Evolutionary conservation across 2,888 invertebrate species (phyloP), one percentile per base, ranked within the genome.

Genomic region (Ceraclea dissimilis): DNA sequence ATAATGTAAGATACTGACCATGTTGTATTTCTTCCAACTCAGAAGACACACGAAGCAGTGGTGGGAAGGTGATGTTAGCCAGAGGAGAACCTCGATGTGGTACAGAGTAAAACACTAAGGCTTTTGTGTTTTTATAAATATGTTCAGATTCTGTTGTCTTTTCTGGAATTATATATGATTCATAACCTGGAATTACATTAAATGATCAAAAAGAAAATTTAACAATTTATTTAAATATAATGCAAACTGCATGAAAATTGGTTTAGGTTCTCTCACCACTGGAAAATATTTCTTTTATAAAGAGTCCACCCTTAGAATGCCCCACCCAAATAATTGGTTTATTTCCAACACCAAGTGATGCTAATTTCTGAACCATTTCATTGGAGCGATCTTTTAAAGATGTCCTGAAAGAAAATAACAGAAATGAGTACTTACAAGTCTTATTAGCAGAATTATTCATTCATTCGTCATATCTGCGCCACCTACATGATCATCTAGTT

Each of bases 271-370:
- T 19, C 39, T 52, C 72, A 84, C 84, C 83, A 71, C 85, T 81
- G 26, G 86, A 79, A 47, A 91, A 79, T 53, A 93, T 86, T 70
- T 91, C 86, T 67, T 93, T 93, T 19, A 92, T 86, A 64, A 90
- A 85, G 0, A 93, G 72, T 0, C 93, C 93, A 2, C 94, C 94
- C 73, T 93, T 93, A 1, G 93, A 93, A 63, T 82, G 82, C 0
- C 85, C 85, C 2, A 93, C 88, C 89, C 92, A 93, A 16, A 93
- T 78, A 54, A 93, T 84, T 0, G 93, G 93, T 52, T 80, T 76
- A 1, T 87, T 85, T 0, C 88, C 90, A 16, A 90, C 82, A 4
- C 80, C 78, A 54, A 82, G 67, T 2, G 80, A 77, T 26, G 88
- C 72, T 62, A 91, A 71, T 53, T 83, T 71, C 2, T 81, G 75